Base-by-base conservation (phyloP, 2,113 vertebrate genomes). In the Brienomyrus longianalis region DNA sequence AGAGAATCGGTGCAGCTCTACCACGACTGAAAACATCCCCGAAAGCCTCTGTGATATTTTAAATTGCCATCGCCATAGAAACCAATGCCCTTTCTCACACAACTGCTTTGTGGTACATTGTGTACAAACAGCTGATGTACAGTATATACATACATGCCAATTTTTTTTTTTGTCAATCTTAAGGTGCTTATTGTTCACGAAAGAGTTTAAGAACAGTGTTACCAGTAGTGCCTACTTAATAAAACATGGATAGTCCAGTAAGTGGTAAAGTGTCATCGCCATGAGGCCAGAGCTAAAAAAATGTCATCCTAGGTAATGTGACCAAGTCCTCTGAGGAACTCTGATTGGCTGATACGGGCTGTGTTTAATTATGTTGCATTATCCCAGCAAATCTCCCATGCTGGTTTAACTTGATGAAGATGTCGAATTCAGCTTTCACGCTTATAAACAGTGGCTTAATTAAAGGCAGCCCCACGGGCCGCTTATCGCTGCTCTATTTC, bases 21-120 rank as follows among this genome's bases (percentile, higher is more conserved):
- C 70, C 70, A 4, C 0, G 27, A 62, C 80, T 89, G 15, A 31
- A 89, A 59, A 56, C 39, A 13, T 48, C 23, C 39, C 83, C 8
- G 0, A 23, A 35, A 89, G 48, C 51, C 74, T 54, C 47, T 83
- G 74, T 50, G 83, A 86, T 86, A 89, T 89, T 85, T 85, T 85
- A 62, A 62, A 89, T 89, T n/a, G 39, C 80, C 19, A 89, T 89
- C 47, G 35, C 89, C 80, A 89, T 89, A 89, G 89, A 89, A 89
- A 89, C 80, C 89, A 85, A 35, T 13, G 52, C 77, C 80, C 35
- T 45, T 84, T 89, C 89, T 54, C 27, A 23, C 43, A 21, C 6
- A 19, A 35, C 19, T 85, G 83, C 23, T 85, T 50, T 43, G 23
- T 19, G 39, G 83, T 85, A 43, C 39, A 11, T 11, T 86, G 83